These are phyloP conservation scores for Nematostella vectensis DNA, from an alignment of 92 coral and sea anemone genomes.

Conservation along the genomic window DNA sequence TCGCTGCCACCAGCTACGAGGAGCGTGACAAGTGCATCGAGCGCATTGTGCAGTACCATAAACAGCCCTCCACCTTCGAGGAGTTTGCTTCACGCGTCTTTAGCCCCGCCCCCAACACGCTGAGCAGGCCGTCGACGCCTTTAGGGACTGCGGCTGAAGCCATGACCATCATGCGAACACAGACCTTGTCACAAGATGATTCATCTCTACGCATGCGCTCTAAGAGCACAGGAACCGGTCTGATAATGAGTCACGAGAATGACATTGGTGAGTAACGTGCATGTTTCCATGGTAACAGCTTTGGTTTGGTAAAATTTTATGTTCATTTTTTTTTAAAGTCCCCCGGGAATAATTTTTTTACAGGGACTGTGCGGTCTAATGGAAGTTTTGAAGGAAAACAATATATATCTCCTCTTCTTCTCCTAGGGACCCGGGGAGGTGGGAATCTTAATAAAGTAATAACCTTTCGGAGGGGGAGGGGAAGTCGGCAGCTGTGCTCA, in stretches of 20 bases:
- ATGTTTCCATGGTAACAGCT: too few species aligned
- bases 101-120: constrained; percentile 70
- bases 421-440: too few species aligned
- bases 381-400: too few species aligned
- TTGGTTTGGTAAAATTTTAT: too few species aligned
- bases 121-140: constrained; percentile 74
- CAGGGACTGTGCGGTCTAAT: too few species aligned
- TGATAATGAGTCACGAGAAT: constrained; percentile 15
- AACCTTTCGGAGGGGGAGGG: too few species aligned
- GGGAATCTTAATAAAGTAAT: too few species aligned
- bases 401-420: too few species aligned
- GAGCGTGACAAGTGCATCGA: constrained; percentile 78
- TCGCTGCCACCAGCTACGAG: constrained; percentile 91
- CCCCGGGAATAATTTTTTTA: too few species aligned
- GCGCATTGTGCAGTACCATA: constrained; percentile 71
- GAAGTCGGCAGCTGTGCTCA: too few species aligned
- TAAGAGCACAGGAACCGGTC: constrained; percentile 67
- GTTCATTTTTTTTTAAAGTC: too few species aligned
- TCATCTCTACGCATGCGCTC: constrained; percentile 56
- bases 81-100: constrained; percentile 84
- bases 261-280: constrained; percentile 33
- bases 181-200: constrained; percentile 27
- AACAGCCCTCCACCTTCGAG: constrained; percentile 79
- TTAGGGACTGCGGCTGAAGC: constrained; percentile 24
- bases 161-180: constrained; percentile 35